Base-by-base conservation (phyloP, 1,140 invertebrate genomes). In the Sesamia nonagrioides region DNA sequence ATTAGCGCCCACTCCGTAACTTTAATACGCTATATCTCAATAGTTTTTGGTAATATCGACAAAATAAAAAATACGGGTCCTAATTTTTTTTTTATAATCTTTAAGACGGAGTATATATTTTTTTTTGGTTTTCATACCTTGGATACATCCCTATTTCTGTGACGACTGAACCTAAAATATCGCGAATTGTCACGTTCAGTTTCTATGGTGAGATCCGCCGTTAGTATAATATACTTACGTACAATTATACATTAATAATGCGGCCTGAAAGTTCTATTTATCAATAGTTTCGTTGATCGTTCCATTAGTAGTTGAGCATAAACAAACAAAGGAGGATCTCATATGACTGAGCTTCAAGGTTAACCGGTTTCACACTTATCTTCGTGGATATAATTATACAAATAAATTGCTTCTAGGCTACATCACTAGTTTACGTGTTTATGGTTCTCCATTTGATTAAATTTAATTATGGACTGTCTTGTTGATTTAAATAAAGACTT, bases 361-460 rank as follows among this genome's bases (percentile, higher is more conserved):
- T 13, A 15, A 75, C 73, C 42, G 21, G 58, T 75, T 48, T 27
- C 13, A 50, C 45, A 45, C 73, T 42, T 48, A 58, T 63, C 73
- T 37, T 52, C 42, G 18, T 42, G 21, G 27, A 50, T 35, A 60
- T 75, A 61, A 61, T 61, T 75, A 60, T 13, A 63, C 42, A 63
- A 63, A 63, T 75, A 75, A 75, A 61, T 75, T 74, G 56, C 33
- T 75, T 18, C 2, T 60, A 75, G 40, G 56, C 21, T 48, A 61
- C 56, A 75, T 75, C 72, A 74, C 48, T 35, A n/a, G 18, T 69
- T 37, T 35, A 71, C 27, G n/a, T 17, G 18, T 71, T 17, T 71
- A 71, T 37, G 68, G 68, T 0, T 9, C 33, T 52, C 9, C 17
- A 37, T 27, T 33, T 50, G 35, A 69, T 71, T 18, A 37, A 54